Evolutionary conservation across 2,797 vertebrate species (phyloP).

Genomic region (Ctenopoma multispine): DNA sequence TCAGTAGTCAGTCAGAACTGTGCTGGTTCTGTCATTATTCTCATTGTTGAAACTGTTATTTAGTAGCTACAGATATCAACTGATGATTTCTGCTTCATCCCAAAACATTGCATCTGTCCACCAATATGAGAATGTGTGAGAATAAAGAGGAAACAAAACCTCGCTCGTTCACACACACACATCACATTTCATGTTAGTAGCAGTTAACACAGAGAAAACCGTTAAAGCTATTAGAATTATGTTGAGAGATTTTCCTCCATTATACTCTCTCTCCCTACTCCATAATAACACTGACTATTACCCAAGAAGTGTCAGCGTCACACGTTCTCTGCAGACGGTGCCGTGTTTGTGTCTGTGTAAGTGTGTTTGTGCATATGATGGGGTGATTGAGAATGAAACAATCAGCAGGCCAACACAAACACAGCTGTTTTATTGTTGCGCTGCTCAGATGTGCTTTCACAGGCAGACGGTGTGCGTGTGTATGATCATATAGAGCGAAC

Average conservation of each 20-base stretch:
- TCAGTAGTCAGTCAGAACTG: too few species aligned
- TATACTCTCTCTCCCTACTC: conserved; percentile 66
- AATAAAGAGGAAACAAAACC: not conserved
- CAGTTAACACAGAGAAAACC: conserved; percentile 44
- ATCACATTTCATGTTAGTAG: conserved; percentile 24
- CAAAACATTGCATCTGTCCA: not conserved
- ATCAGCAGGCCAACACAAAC: conserved; percentile 87
- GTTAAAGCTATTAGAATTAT: conserved; percentile 53
- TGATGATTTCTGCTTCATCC: not conserved
- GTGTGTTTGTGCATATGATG: conserved; percentile 60
- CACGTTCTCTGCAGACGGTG: conserved; percentile 53
- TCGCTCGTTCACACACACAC: not conserved
- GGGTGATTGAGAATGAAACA: conserved; percentile 80
- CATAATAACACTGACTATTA: conserved; percentile 65
- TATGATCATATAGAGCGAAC: conserved; percentile 52
- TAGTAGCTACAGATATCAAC: not conserved
- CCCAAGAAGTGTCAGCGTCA: conserved; percentile 61
- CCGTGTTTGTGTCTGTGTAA: conserved; percentile 51
- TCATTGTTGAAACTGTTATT: conserved; percentile 1
- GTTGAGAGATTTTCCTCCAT: conserved; percentile 54
- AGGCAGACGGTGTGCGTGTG: conserved; percentile 75
- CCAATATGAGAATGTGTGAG: conserved; percentile 10
- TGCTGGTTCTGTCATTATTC: not conserved
- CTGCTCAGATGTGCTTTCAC: conserved; percentile 85
- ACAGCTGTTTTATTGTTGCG: conserved; percentile 89